Conservation (phyloP, 2,113 vertebrate species). For the Raphicerus campestris region DNA sequence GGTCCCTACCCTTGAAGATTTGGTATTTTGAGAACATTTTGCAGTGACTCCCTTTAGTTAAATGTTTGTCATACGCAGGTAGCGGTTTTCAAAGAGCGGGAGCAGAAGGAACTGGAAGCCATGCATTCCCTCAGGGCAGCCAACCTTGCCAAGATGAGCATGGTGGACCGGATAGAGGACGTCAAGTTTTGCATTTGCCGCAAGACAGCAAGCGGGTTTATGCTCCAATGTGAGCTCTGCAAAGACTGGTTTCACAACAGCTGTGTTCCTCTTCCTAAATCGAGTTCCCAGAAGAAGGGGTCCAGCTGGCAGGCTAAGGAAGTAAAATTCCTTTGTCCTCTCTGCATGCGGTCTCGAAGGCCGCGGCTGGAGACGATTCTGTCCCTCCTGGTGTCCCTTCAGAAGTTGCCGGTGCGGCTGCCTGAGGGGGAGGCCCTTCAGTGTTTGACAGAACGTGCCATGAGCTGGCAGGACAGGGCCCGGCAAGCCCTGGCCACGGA, state of each 20-base stretch:
- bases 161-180: slow-evolving; percentile 97
- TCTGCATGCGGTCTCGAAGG: slow-evolving; percentile 94
- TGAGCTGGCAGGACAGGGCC: slow-evolving; percentile 98
- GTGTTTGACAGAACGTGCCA: slow-evolving; percentile 96
- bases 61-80: slow-evolving; percentile 78
- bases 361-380: slow-evolving; percentile 97
- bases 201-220: slow-evolving; percentile 94
- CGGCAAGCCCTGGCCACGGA: slow-evolving; percentile 95
- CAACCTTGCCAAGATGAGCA: slow-evolving; percentile 96
- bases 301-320: slow-evolving; percentile 95
- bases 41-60: slow-evolving; percentile 24
- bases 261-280: slow-evolving; percentile 95
- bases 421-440: slow-evolving; percentile 96
- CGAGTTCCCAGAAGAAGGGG: slow-evolving; percentile 91
- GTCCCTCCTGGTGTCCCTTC: slow-evolving; percentile 94
- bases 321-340: slow-evolving; percentile 94
- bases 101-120: slow-evolving; percentile 94
- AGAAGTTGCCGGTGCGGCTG: slow-evolving; percentile 95
- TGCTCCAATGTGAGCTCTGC: slow-evolving; percentile 98
- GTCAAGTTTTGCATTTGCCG: slow-evolving; percentile 97
- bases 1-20: neutral
- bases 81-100: slow-evolving; percentile 94
- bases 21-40: neutral
- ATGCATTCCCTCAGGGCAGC: slow-evolving; percentile 94
- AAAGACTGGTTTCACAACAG: slow-evolving; percentile 98